These are phyloP conservation scores for Scatophagus argus DNA, from an alignment of 2,113 vertebrate genomes.

Conservation along the genomic window DNA sequence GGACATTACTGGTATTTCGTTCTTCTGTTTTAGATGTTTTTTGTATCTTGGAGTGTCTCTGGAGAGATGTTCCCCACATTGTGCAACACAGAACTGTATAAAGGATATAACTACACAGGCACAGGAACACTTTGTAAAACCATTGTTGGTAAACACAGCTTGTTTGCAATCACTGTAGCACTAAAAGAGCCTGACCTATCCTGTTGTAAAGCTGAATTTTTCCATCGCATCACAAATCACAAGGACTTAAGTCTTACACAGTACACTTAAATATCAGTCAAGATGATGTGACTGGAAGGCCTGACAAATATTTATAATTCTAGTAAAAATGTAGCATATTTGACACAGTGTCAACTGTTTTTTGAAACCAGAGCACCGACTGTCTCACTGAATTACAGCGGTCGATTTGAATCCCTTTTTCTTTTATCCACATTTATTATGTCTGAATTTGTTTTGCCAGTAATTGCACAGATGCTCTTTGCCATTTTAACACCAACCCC, in stretches of 20 bases:
- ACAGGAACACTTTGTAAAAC: no score
- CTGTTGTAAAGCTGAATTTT: no score
- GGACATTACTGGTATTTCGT: no score
- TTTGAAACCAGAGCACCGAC: not conserved
- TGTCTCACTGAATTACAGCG: not conserved
- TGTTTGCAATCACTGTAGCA: no score
- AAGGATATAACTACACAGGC: no score
- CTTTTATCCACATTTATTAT: not conserved
- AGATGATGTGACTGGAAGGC: not conserved
- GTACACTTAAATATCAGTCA: not conserved
- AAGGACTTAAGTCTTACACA: not conserved
- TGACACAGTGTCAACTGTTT: not conserved
- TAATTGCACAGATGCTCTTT: no score
- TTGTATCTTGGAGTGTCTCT: no score
- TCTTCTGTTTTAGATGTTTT: no score
- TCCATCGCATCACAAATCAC: not conserved
- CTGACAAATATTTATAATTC: not conserved
- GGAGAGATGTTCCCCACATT: no score
- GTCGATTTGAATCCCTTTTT: not conserved
- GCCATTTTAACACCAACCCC: no score
- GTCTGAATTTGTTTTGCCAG: not conserved
- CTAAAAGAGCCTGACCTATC: not conserved
- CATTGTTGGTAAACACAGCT: no score
- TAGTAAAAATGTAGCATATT: not conserved
- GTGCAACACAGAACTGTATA: no score